Percentiles rank a stretch among this genome's conserved stretches.
phyloP scores from a whole-genome alignment of 2,888 invertebrate genomes.

The Dynastes grantii region DNA sequence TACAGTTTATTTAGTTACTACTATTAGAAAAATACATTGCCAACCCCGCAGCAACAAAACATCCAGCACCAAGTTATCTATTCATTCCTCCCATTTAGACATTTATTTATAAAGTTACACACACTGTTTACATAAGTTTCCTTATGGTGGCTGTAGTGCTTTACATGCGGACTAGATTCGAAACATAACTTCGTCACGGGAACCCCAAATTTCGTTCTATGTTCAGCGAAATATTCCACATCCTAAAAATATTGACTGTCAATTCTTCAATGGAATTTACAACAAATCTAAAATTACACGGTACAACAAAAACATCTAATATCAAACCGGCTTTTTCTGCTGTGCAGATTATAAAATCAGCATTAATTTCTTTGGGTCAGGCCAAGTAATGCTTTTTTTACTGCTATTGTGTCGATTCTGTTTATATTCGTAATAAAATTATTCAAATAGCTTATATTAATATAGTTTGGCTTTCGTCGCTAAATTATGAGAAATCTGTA shows the following conservation, averaged over 20 bases:
- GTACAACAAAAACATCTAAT: too few relatives aligned
- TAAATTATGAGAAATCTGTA: too few relatives aligned
- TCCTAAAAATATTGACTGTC: constrained; percentile 69
- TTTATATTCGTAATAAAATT: too few relatives aligned
- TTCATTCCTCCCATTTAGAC: constrained; percentile 68
- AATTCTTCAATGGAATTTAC: background rate
- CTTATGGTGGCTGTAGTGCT: constrained; percentile 78
- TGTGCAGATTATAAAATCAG: too few relatives aligned
- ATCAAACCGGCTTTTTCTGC: too few relatives aligned
- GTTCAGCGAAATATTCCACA: constrained; percentile 78
- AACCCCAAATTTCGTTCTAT: constrained; percentile 75
- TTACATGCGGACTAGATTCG: constrained; percentile 83
- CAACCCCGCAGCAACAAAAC: background rate
- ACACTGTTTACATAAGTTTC: constrained; percentile 76
- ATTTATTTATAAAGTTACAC: constrained; percentile 76
- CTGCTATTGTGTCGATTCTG: too few relatives aligned
- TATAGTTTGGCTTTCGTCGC: too few relatives aligned
- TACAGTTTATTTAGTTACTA: constrained; percentile 11
- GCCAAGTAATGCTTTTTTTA: too few relatives aligned
- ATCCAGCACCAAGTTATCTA: background rate
- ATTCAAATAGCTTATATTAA: too few relatives aligned
- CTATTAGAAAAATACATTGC: constrained; percentile 10
- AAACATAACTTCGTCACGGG: constrained; percentile 77
- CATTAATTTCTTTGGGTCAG: too few relatives aligned
- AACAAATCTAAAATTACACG: background rate